phyloP scores from a whole-genome alignment of 1,140 invertebrate genomes.

The Galendromus occidentalis region DNA sequence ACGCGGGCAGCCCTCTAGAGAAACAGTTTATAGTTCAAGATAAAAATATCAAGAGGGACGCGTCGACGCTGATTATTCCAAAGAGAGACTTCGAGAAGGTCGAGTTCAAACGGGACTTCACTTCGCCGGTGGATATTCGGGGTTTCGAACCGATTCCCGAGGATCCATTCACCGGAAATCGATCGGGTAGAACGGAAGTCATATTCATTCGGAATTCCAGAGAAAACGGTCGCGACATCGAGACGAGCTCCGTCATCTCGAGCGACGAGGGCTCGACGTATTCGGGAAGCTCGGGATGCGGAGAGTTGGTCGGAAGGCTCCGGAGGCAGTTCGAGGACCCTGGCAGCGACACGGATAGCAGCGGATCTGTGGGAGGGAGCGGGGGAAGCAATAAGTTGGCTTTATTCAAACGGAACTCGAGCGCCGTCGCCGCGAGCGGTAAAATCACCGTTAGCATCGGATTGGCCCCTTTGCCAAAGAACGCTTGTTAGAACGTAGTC shows the following conservation, averaged over 20 bases:
- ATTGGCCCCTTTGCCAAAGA: slow-evolving; percentile 1
- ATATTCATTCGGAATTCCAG: background rate
- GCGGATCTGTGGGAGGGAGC: background rate
- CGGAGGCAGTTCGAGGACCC: slow-evolving; percentile 3
- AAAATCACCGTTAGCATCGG: slow-evolving; percentile 8
- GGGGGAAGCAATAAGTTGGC: background rate
- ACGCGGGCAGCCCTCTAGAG: background rate
- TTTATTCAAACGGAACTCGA: background rate
- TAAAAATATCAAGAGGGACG: background rate
- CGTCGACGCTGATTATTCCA: background rate
- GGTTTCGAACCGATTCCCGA: slow-evolving; percentile 5
- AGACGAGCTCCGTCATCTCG: background rate
- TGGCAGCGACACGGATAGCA: background rate
- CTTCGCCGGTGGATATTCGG: background rate
- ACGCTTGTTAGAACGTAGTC: background rate
- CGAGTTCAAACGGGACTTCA: slow-evolving; percentile 1
- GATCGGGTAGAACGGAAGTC: background rate
- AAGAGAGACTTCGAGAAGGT: slow-evolving; percentile 3
- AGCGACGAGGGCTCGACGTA: slow-evolving; percentile 5
- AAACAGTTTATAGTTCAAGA: slow-evolving; percentile 3
- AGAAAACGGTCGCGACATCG: background rate
- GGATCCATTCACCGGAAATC: background rate
- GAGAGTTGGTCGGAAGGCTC: background rate
- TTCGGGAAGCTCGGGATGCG: background rate
- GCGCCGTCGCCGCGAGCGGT: background rate